phyloP scores from a whole-genome alignment of 2,888 invertebrate genomes.

The Lobophora halterata region DNA sequence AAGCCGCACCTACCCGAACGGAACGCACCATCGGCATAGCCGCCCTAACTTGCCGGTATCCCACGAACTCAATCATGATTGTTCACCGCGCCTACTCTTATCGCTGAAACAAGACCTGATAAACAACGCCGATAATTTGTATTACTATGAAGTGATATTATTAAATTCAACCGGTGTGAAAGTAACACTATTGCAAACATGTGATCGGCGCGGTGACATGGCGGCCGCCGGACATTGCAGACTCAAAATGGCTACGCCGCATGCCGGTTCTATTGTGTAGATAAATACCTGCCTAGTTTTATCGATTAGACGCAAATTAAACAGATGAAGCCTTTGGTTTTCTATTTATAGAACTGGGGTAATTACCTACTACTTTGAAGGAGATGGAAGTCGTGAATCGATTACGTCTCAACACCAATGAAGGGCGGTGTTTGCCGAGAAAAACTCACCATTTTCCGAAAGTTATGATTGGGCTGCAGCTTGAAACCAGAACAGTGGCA shows the following conservation, averaged over 20 bases:
- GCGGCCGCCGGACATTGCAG: slow-evolving; percentile 59
- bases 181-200: slow-evolving; percentile 34
- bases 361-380: not conserved
- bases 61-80: slow-evolving; percentile 16
- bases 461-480: slow-evolving; percentile 30
- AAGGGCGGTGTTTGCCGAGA: slow-evolving; percentile 1
- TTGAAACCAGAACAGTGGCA: slow-evolving; percentile 10
- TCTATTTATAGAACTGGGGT: not conserved
- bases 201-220: slow-evolving; percentile 68
- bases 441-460: slow-evolving; percentile 38
- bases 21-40: slow-evolving; percentile 25
- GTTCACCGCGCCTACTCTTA: not conserved
- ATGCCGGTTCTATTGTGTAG: slow-evolving; percentile 45
- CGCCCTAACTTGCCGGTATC: slow-evolving; percentile 27
- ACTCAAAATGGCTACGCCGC: slow-evolving; percentile 69
- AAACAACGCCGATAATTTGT: not conserved
- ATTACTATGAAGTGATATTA: not conserved
- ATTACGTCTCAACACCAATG: not conserved
- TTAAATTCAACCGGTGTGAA: slow-evolving; percentile 3
- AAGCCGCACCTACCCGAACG: slow-evolving; percentile 25
- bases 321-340: not conserved
- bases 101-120: not conserved
- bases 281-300: not conserved
- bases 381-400: slow-evolving; percentile 4
- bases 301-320: not conserved